Base-by-base conservation (phyloP, 2,797 vertebrate species). In the Erithacus rubecula region DNA sequence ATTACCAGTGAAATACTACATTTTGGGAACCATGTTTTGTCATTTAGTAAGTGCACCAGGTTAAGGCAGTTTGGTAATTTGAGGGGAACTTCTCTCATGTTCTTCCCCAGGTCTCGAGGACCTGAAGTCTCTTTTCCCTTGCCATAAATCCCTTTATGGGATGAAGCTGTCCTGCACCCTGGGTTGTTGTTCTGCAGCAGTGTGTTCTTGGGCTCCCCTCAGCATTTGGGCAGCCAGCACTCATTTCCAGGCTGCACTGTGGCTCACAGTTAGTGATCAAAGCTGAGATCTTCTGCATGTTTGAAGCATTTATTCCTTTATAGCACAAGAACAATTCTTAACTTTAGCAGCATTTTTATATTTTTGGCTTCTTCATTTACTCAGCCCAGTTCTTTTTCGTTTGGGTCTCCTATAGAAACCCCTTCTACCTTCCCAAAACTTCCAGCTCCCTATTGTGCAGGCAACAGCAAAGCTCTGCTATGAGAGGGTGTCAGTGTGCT, bases 371-470 rank as follows among this genome's bases (percentile, higher is more conserved):
- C 43, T 81, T 80, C 63, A 39, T 90, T 93, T 94, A 27, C 41
- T 86, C 41, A 65, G 34, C 70, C 62, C 2, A 6, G 11, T 76
- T 81, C 55, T 89, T 22, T 74, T 93, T 88, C 46, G 49, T 84
- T 30, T 81, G 80, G n/a, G 29, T 80, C 52, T 93, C 34, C 80
- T 88, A 65, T 64, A 92, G 87, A 96, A 94, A 84, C 53, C 63
- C 59, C 46, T 89, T 74, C 52, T 43, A 44, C 68, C 78, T 96
- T 95, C 83, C 94, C 89, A 85, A 92, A 93, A 90, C 91, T 94
- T 92, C 86, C 84, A 49, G 9, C 69, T 90, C 72, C 77, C 81
- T 74, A 71, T 95, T 70, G 91, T 87, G 83, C 90, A 71, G 85
- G 79, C 94, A 91, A 64, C 78, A 90, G 80, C 77, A 60, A 60